Conservation (phyloP, 2,113 vertebrate genomes). For the Eurypyga helias region DNA sequence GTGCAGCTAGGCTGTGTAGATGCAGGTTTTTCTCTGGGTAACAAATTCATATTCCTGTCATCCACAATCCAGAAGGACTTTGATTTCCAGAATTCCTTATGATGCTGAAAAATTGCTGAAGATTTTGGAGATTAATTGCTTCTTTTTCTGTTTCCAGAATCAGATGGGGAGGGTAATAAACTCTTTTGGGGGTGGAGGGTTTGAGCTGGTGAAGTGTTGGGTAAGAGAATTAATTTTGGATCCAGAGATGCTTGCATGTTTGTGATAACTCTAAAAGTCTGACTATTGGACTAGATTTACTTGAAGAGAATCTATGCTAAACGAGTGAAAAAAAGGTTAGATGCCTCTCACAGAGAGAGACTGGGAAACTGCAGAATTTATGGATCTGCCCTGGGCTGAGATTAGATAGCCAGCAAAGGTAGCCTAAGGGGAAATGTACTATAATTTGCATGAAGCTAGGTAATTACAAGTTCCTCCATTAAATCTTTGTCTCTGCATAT, state of each 20-base stretch:
- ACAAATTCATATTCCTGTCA: neutral
- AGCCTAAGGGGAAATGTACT: neutral
- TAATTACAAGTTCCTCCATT: slow-evolving; percentile 49
- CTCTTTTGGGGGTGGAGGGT: neutral
- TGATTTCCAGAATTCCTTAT: neutral
- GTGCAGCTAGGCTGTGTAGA: neutral
- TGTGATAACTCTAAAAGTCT: neutral
- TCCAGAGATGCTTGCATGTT: neutral
- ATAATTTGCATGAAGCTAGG: slow-evolving; percentile 50
- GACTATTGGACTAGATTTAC: neutral
- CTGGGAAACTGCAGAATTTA: slow-evolving; percentile 7
- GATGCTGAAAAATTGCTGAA: neutral
- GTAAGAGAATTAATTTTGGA: slow-evolving; percentile 39
- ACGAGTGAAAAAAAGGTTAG: neutral
- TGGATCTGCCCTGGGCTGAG: slow-evolving; percentile 3
- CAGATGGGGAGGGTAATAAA: neutral
- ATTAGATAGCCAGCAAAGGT: slow-evolving; percentile 33
- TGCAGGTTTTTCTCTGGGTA: neutral
- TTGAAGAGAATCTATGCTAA: neutral
- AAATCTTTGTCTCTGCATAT: slow-evolving; percentile 15
- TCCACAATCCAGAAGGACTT: neutral
- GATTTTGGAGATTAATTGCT: neutral
- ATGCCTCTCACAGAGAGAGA: neutral
- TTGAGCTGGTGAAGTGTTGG: neutral
- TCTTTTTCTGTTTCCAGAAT: neutral